Evolutionary conservation across 2,888 invertebrate genomes (phyloP), one percentile per base, ranked within the genome.

Genomic region (Sarcophaga rosellei): DNA sequence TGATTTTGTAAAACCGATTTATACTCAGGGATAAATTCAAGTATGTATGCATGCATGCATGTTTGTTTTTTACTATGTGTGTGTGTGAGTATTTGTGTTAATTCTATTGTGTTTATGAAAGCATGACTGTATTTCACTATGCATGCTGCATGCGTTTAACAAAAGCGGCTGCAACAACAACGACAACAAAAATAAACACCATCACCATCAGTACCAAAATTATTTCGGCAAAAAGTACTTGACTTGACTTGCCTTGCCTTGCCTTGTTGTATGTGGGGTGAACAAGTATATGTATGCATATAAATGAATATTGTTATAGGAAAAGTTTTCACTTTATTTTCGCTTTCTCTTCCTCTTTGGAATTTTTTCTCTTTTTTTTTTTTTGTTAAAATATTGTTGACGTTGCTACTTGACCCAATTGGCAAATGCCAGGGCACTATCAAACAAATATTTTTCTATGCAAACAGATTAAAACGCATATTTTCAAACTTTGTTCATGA

Each of bases 381-480:
- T 69, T 82, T 78, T 72, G 84, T 75, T 86, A 81, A 87, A 87
- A 79, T 81, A 78, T 81, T 83, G 75, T 83, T 87, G 83, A 81
- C 87, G 85, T 87, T 88, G 87, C 81, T 87, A 85, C 87, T 87
- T 88, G 88, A 88, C 88, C 88, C 86, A 85, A 84, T 88, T 88
- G 87, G 86, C 88, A 86, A 84, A 77, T 69, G 72, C 80, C 79
- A 85, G 35, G 35, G 68, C 72, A 79, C 62, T 53, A 45, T 45
- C 65, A n/a, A 35, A 68, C 78, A 59, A 61, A 59, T 79, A 68
- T 76, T 76, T 62, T 74, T 68, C 15, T 20, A 69, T 62, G 78
- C 69, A 63, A 78, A 57, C 44, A 69, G 61, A 47, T 77, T n/a
- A n/a, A 81, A 4, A 68, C 15, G 47, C 45, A 25, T 23, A 47